Percentiles rank a stretch among this genome's conserved stretches.
Conservation (phyloP, 2,113 vertebrate species). For the Cryptoleucopteryx plumbea region DNA sequence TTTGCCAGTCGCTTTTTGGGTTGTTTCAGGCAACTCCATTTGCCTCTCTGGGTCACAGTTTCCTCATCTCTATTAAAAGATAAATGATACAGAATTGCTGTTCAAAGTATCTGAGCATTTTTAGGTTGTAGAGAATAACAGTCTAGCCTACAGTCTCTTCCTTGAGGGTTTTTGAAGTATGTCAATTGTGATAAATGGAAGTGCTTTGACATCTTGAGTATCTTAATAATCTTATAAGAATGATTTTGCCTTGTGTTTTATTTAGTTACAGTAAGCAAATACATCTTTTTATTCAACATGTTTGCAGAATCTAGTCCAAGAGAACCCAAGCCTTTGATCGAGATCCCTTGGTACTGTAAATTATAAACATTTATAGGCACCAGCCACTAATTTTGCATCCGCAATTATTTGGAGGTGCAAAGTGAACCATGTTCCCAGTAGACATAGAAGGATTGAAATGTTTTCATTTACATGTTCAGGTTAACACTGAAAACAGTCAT, state of each 20-base stretch:
- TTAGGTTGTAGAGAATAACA: not conserved
- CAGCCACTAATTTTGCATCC: not conserved
- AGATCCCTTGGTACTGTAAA: not conserved
- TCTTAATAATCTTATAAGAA: not conserved
- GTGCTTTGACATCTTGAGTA: not conserved
- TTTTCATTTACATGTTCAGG: not conserved
- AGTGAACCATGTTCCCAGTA: not conserved
- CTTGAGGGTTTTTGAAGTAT: not conserved
- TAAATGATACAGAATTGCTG: not conserved
- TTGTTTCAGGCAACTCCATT: not conserved
- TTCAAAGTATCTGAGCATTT: not conserved
- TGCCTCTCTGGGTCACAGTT: not conserved
- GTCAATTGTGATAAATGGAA: not conserved
- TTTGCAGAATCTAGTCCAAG: not conserved
- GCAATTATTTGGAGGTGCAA: not conserved
- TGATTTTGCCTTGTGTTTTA: not conserved
- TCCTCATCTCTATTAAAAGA: not conserved
- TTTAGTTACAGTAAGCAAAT: not conserved
- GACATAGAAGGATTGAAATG: not conserved
- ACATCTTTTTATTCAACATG: not conserved
- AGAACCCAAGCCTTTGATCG: not conserved
- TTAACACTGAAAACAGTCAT: not conserved
- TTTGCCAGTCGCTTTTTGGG: not conserved
- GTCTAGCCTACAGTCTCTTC: not conserved
- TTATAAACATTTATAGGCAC: not conserved